Evolutionary conservation across 2,113 vertebrate species (phyloP).

Genomic region (Sinocyclocheilus anophthalmus): DNA sequence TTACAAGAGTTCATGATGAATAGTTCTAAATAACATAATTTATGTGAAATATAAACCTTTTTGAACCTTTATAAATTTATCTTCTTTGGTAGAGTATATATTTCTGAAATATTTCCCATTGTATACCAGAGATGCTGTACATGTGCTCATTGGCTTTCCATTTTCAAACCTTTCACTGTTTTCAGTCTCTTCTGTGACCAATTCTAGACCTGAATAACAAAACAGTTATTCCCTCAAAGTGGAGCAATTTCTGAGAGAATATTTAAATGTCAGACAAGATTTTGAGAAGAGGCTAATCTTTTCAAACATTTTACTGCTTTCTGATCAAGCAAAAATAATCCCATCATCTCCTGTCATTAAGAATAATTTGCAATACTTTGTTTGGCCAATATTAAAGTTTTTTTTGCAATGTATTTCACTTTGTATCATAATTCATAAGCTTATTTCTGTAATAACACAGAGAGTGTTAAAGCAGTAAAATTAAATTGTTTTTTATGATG

Average conservation of each 20-base stretch:
- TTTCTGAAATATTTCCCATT: neutral
- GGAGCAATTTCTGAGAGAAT: neutral
- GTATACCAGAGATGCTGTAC: neutral
- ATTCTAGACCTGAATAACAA: neutral
- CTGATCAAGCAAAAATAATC: neutral
- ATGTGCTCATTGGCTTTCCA: neutral
- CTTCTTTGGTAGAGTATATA: neutral
- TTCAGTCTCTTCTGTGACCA: neutral
- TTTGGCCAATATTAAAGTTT: neutral
- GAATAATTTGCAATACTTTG: neutral
- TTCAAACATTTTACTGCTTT: slow-evolving; percentile 16
- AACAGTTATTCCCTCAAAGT: neutral
- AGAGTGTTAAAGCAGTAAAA: slow-evolving; percentile 21
- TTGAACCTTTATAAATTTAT: no score
- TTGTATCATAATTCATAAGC: neutral
- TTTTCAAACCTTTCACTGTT: neutral
- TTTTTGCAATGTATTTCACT: slow-evolving; percentile 1
- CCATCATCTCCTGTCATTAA: neutral
- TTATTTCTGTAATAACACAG: slow-evolving; percentile 20
- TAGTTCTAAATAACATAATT: no score
- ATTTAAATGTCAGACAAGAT: neutral
- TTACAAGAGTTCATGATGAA: no score
- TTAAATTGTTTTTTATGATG: slow-evolving; percentile 39
- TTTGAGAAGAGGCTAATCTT: neutral
- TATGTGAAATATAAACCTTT: no score